Base-by-base conservation (phyloP, 2,888 invertebrate species). In the Nasonovia ribisnigri region DNA sequence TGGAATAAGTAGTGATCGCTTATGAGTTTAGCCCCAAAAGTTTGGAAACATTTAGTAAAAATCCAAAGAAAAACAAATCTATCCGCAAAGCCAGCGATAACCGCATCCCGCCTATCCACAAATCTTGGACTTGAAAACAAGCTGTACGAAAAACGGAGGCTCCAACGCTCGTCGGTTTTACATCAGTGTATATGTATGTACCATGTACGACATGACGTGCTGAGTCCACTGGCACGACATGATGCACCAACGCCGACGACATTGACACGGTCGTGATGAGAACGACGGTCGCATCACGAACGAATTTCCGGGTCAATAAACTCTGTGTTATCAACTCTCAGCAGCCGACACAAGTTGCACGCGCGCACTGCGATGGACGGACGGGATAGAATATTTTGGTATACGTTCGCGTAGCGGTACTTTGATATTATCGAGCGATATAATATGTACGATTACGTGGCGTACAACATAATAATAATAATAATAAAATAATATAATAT, bases 261-360 rank as follows among this genome's bases (percentile, higher is more conserved):
- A 84, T 92, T 92, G 92, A 92, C 88, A 67, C 92, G 60, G 77
- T 88, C 92, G 51, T 20, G 57, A 84, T 24, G 87, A 91, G n/a
- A 36, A 90, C 91, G 42, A 36, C 46, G 46, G 46, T 29, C 86
- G 29, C 57, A 43, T 29, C 42, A 88, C 92, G 48, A 42, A 29
- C 87, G 48, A 48, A 87, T 92, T 92, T 48, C 87, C 92, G 92
- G 92, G 92, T 92, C 87, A 92, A 88, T 67, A 60, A 90, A 90
- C 90, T 90, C 67, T 26, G 48, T 24, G 77, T 36, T 77, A 36
- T 91, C 91, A 91, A 91, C 57, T 84, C 43, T 90, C 42, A 42
- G 26, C 46, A 13, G 54, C n/a, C n/a, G 51, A 36, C n/a, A n/a
- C 77, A 36, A 36, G 20, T 77, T 36, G 29, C 11, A 36, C 67